Evolutionary conservation across 2,888 invertebrate genomes (phyloP), one percentile per base, ranked within the genome.

Genomic region (Caenorhabditis zanzibari): DNA sequence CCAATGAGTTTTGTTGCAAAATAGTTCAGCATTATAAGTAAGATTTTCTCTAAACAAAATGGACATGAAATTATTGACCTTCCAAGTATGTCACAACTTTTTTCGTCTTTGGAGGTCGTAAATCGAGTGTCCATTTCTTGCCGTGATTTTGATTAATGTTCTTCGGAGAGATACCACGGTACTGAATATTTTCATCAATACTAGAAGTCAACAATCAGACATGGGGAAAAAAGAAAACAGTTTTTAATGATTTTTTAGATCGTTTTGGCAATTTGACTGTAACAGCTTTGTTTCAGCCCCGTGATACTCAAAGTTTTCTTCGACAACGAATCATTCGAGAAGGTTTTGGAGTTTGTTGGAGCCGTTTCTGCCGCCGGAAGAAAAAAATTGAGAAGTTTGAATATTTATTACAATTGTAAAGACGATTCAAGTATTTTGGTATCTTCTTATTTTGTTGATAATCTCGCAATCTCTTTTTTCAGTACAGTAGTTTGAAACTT

Each of bases 121-220:
- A 59, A 59, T 59, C 35, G 19, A 19, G 19, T 14, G 22, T 32
- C 61, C 61, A 22, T 35, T 16, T 63, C 44, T 19, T n/a, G n/a
- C n/a, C n/a, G 44, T 63, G 63, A 63, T 47, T 7, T 52, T 66
- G 49, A 66, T 66, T 49, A 49, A 66, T 66, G 19, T 14, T n/a
- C 12, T 35, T 35, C 10, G 19, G 9, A n/a, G 52, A n/a, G 28
- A 10, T 4, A 19, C 26, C 32, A 47, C 35, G 5, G 28, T 28
- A 47, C 10, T 47, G n/a, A 28, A 47, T 38, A 47, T 14, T 44
- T 28, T 63, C 41, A 22, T 61, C 26, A 26, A 26, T 26, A 54
- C 54, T 54, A 22, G 19, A 47, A 47, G 47, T 32, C 7, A 32
- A n/a, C n/a, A n/a, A n/a, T n/a, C n/a, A n/a, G n/a, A n/a, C n/a